Evolutionary conservation across 2,797 vertebrate genomes (phyloP).

Genomic region (Helostoma temminkii): DNA sequence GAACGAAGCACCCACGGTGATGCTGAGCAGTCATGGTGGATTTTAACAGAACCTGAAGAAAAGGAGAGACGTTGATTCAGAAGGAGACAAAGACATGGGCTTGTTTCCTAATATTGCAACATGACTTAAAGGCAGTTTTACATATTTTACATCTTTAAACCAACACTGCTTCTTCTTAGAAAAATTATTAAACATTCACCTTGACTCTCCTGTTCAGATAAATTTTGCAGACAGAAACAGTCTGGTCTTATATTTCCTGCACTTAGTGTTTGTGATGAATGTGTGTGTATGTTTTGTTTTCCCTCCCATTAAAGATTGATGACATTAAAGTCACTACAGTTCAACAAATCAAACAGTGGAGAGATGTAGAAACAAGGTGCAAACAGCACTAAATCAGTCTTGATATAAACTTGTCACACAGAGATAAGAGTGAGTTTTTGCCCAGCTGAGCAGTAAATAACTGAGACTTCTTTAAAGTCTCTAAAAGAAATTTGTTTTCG

Average conservation of each 20-base stretch:
- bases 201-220: conserved; percentile 18
- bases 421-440: conserved; percentile 42
- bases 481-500: conserved; percentile 42
- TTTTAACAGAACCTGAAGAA: conserved; percentile 47
- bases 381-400: conserved; percentile 39
- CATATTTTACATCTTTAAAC: neutral
- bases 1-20: conserved; percentile 31
- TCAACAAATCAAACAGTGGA: conserved; percentile 41
- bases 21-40: conserved; percentile 57
- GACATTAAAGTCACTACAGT: conserved; percentile 20
- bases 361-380: conserved; percentile 21
- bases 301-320: conserved; percentile 40
- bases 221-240: conserved; percentile 28
- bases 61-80: conserved; percentile 31
- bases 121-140: neutral
- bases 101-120: neutral
- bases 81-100: conserved; percentile 11
- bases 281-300: conserved; percentile 18
- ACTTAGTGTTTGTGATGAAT: conserved; percentile 28
- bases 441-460: conserved; percentile 66
- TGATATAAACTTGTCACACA: conserved; percentile 53
- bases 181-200: neutral
- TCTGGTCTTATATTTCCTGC: conserved; percentile 20
- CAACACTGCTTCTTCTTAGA: neutral
- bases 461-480: conserved; percentile 58